Conservation (phyloP, 2,797 vertebrate genomes). For the Kryptopterus vitreolus region DNA sequence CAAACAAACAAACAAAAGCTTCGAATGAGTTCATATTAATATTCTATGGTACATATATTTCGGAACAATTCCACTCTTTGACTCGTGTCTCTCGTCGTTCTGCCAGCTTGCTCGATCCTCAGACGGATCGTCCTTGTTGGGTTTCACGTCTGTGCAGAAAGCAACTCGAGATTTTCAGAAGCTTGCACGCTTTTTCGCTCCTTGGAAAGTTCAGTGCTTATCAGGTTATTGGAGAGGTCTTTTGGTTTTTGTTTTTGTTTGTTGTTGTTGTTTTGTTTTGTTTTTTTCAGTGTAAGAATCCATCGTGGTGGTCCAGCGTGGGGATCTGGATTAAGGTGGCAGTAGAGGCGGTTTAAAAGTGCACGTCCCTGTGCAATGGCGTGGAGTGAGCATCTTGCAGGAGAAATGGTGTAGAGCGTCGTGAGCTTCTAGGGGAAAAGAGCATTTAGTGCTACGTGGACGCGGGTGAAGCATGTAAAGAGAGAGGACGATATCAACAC, state of each 20-base stretch:
- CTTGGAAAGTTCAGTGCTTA: conserved; percentile 52
- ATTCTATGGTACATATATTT: conserved; percentile 63
- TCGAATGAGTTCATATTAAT: conserved; percentile 64
- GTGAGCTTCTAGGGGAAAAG: conserved; percentile 83
- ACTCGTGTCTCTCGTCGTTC: not conserved
- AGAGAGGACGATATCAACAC: not conserved
- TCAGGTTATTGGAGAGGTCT: conserved; percentile 40
- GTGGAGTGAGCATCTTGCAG: conserved; percentile 93
- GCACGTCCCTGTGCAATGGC: conserved; percentile 90
- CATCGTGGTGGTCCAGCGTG: not conserved
- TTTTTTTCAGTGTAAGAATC: not conserved
- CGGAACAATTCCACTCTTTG: conserved; percentile 22
- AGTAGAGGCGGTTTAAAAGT: conserved; percentile 91
- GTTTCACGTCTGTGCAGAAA: conserved; percentile 23
- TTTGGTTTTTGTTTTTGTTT: conserved; percentile 39
- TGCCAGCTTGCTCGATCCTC: not conserved
- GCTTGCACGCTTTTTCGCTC: conserved; percentile 45
- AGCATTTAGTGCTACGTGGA: conserved; percentile 39
- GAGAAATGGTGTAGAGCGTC: conserved; percentile 93
- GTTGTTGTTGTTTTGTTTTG: conserved; percentile 48
- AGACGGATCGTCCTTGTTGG: not conserved
- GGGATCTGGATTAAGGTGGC: conserved; percentile 76
- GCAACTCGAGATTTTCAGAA: conserved; percentile 10
- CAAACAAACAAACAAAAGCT: conserved; percentile 39
- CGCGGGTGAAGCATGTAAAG: not conserved